Percentiles rank a stretch among this genome's conserved stretches.
Conservation (phyloP, 2,888 invertebrate species). For the Tupiocoris notatus region DNA sequence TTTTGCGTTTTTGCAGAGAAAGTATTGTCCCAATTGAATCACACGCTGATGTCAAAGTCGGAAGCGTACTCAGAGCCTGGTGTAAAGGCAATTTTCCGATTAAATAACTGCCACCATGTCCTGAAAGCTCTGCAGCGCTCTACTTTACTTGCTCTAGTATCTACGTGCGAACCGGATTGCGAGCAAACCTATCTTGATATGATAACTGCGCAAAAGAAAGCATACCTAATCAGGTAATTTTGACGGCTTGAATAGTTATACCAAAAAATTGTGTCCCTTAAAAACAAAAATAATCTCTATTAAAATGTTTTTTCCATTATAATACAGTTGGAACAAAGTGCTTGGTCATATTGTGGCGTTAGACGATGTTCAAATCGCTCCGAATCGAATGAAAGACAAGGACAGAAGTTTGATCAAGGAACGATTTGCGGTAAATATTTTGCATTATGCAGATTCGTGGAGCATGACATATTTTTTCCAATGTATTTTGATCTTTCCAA, state of each 20-base stretch:
- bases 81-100: conserved; percentile 81
- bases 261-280: no score
- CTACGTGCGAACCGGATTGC: conserved; percentile 79
- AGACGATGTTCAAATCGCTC: conserved; percentile 63
- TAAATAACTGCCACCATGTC: conserved; percentile 94
- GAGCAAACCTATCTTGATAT: conserved; percentile 83
- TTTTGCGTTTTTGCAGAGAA: conserved; percentile 74
- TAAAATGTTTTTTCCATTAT: neutral
- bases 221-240: conserved; percentile 65
- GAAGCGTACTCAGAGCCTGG: conserved; percentile 86
- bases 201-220: conserved; percentile 77
- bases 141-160: conserved; percentile 76
- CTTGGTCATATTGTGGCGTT: conserved; percentile 69
- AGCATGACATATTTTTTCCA: no score
- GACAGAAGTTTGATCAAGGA: conserved; percentile 84
- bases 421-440: conserved; percentile 70
- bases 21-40: conserved; percentile 84
- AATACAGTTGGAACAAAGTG: conserved; percentile 77
- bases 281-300: neutral
- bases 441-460: no score
- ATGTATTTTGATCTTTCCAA: neutral
- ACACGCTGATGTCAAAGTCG: conserved; percentile 85
- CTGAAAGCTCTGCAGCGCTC: conserved; percentile 87
- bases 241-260: neutral
- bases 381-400: conserved; percentile 77